Evolutionary conservation across 2,888 invertebrate genomes (phyloP), one percentile per base, ranked within the genome.

Genomic region (Balanococcus diminutus): DNA sequence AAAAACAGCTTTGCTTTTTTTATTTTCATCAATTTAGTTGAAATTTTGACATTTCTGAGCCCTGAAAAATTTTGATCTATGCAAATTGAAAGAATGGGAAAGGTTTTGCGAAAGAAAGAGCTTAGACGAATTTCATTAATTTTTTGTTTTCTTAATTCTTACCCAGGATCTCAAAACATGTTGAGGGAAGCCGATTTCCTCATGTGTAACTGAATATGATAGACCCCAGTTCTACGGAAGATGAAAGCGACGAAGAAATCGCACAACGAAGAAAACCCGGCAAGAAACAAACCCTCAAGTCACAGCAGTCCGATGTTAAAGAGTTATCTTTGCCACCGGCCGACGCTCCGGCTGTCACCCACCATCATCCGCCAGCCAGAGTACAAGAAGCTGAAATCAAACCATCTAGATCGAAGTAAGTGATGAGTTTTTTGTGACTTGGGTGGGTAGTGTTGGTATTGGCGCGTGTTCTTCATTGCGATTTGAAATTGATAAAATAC

Each of bases 191-290:
- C 46, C 22, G 72, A 25, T 75, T 84, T 75, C 75, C 84, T 85
- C 85, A 72, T 75, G 79, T 85, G 28, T 79, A 85, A 72, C 28
- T 84, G 84, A 84, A 86, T 87, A 97, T 98, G 98, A 96, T 98
- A 90, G 97, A 97, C 90, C 97, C 97, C 88, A 97, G 97, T 91
- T 97, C 97, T 88, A 97, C 97, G 87, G 98, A 98, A 91, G 97
- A 97, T 91, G 97, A 98, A 90, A 96, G 94, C 88, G 97, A 97
- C 88, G 97, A 96, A 91, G 97, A 97, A 91, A 91, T 91, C 42
- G 91, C 91, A 32, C 87, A 82, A 83, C 31, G 81, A 90, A 32
- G 91, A 91, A 11, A 91, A 51, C 91, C 28, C 89, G 91, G 87
- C 90, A 91, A 88, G 88, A 2, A 91, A 91, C 0, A 87, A 86